phyloP scores from a whole-genome alignment of 1,140 invertebrate genomes.

The Dolichoris vasculosae region DNA sequence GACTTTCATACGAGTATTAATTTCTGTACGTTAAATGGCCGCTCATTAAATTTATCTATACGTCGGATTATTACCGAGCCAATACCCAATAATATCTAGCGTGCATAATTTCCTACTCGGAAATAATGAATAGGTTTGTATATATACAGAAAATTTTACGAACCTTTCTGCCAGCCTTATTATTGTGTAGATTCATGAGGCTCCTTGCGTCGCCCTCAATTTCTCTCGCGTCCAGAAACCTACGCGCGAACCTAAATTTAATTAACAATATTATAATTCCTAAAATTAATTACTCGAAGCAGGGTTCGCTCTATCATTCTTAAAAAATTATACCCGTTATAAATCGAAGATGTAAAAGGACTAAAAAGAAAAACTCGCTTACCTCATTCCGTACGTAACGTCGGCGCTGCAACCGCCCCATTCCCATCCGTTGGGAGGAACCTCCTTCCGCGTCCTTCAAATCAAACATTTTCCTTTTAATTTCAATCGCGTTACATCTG shows the following conservation, averaged over 20 bases:
- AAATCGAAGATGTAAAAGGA: background rate
- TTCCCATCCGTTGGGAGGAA: conserved; percentile 78
- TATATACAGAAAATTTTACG: conserved; percentile 53
- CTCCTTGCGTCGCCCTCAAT: conserved; percentile 88
- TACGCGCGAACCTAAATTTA: conserved; percentile 79
- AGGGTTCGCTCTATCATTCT: background rate
- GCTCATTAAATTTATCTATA: conserved; percentile 37
- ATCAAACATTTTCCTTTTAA: conserved; percentile 17
- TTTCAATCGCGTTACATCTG: conserved; percentile 1
- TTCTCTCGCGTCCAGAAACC: conserved; percentile 89
- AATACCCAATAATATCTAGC: conserved; percentile 13
- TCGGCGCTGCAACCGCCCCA: conserved; percentile 93
- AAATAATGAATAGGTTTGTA: conserved; percentile 6
- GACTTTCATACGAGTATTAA: conserved; percentile 2
- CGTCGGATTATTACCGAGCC: background rate
- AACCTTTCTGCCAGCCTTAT: conserved; percentile 94
- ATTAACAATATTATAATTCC: conserved; percentile 54
- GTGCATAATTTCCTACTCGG: conserved; percentile 18
- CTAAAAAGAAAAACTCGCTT: conserved; percentile 14
- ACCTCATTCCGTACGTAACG: conserved; percentile 83
- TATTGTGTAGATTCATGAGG: conserved; percentile 98
- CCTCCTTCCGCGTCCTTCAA: conserved; percentile 50
- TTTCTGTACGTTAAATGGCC: conserved; percentile 1
- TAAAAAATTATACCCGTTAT: background rate
- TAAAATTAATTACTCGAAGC: conserved; percentile 28